A percentile compares a stretch with the other conserved stretches of the same genome.
phyloP scores from a whole-genome alignment of 2,888 invertebrate genomes.

The Belgica antarctica region DNA sequence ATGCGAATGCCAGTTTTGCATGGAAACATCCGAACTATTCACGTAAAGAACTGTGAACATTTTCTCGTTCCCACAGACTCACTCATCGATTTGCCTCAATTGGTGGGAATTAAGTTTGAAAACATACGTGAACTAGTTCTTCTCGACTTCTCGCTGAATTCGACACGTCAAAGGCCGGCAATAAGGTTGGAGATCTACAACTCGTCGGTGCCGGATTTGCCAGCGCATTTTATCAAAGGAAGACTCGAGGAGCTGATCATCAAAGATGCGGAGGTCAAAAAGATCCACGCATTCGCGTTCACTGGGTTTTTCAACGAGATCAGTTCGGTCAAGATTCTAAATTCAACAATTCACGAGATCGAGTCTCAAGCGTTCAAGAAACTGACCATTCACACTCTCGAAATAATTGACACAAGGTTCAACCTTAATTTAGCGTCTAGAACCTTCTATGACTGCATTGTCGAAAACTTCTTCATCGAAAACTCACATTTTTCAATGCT shows the following conservation, averaged over 20 bases:
- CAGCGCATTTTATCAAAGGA: conserved; percentile 58
- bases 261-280: conserved; percentile 61
- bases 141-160: conserved; percentile 62
- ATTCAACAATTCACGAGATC: conserved; percentile 62
- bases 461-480: conserved; percentile 64
- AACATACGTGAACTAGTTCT: conserved; percentile 65
- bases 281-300: conserved; percentile 70
- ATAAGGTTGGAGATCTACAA: conserved; percentile 52
- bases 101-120: conserved; percentile 63
- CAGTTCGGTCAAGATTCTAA: conserved; percentile 63
- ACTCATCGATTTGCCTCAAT: conserved; percentile 60
- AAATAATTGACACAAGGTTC: conserved; percentile 63
- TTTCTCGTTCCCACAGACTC: conserved; percentile 62
- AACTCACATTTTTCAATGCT: conserved; percentile 64
- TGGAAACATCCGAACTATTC: conserved; percentile 58
- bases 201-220: conserved; percentile 53
- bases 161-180: conserved; percentile 56
- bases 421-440: conserved; percentile 64
- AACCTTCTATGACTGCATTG: conserved; percentile 70
- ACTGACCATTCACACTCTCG: conserved; percentile 66
- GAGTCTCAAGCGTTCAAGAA: conserved; percentile 74
- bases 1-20: conserved; percentile 58
- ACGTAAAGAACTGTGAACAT: conserved; percentile 65
- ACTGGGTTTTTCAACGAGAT: conserved; percentile 65
- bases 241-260: conserved; percentile 68